Base-by-base conservation (phyloP, 2,888 invertebrate species). In the Notodonta dromedarius region DNA sequence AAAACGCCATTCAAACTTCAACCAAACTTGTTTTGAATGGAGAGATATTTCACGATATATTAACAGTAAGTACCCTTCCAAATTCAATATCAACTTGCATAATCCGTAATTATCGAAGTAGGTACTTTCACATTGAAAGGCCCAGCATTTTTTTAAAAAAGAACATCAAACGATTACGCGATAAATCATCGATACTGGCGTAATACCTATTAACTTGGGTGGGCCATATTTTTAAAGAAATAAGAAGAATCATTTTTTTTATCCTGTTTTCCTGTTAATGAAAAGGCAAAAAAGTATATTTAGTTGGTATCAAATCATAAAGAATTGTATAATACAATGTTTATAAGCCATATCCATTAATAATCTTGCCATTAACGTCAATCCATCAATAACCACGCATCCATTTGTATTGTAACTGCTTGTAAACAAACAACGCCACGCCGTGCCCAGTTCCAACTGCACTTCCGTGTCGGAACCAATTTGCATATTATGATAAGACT, bases 81-180 rank as follows among this genome's bases (percentile, higher is more conserved):
- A 71, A 63, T 55, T 46, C 56, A 65, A 62, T 63, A 54, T 57
- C 40, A 40, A 46, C 60, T 65, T 77, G 7, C 35, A 7, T 35
- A 35, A 35, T 35, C 5, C 35, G 35, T 73, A 82, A 81, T 85
- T 84, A 84, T 81, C 67, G 76, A 54, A 39, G 35, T 54, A 32
- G 79, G 80, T 72, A 78, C 87, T 86, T 86, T 86, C 87, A 84
- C 84, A 82, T 78, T 75, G 79, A 82, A 79, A 82, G 83, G 74
- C 72, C 75, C 65, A 62, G 58, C 61, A 16, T 16, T 11, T 66
- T 16, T 11, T 66, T 73, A 69, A 74, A 67, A 67, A 71, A 76
- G 66, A 73, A 71, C 62, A 54, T 52, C 65, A 67, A 70, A 66
- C 69, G 62, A 70, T 75, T 66, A 71, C 59, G 71, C 57, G 61